phyloP scores from a whole-genome alignment of 92 coral and sea anemone species.

The Paragorgia papillata region DNA sequence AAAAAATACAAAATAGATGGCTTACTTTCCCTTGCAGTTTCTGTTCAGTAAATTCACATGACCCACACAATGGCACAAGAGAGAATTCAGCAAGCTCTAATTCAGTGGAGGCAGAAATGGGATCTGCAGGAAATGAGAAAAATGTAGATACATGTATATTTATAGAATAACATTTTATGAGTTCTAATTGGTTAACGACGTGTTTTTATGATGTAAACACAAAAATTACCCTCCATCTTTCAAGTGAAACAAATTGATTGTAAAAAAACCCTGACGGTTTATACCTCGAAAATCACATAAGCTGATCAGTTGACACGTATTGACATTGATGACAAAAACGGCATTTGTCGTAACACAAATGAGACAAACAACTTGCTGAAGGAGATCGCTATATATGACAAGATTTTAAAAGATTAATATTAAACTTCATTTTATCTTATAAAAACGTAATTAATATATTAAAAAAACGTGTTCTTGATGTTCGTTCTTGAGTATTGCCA shows the following conservation, averaged over 20 bases:
- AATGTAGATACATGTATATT: not conserved
- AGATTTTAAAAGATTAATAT: not conserved
- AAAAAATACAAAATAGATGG: not conserved
- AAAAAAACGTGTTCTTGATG: too few relatives aligned
- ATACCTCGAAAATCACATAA: conserved; percentile 83
- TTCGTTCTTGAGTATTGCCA: too few relatives aligned
- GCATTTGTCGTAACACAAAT: conserved; percentile 84
- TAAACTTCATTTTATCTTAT: too few relatives aligned
- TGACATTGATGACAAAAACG: conserved; percentile 70
- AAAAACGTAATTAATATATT: too few relatives aligned
- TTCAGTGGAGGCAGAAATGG: conserved; percentile 10
- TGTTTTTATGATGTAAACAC: too few relatives aligned
- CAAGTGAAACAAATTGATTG: too few relatives aligned
- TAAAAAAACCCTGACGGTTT: too few relatives aligned
- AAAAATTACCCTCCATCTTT: too few relatives aligned
- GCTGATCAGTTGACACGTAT: conserved; percentile 77
- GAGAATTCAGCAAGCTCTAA: not conserved
- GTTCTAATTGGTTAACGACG: too few relatives aligned
- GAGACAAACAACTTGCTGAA: conserved; percentile 76
- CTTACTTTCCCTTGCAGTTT: not conserved
- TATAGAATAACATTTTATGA: too few relatives aligned
- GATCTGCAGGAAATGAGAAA: conserved; percentile 4
- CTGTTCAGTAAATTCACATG: conserved; percentile 9
- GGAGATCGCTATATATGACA: conserved; percentile 62
- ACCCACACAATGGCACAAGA: conserved; percentile 22